Evolutionary conservation across 2,888 invertebrate genomes (phyloP).

Genomic region (Ennomos fuscantarius): DNA sequence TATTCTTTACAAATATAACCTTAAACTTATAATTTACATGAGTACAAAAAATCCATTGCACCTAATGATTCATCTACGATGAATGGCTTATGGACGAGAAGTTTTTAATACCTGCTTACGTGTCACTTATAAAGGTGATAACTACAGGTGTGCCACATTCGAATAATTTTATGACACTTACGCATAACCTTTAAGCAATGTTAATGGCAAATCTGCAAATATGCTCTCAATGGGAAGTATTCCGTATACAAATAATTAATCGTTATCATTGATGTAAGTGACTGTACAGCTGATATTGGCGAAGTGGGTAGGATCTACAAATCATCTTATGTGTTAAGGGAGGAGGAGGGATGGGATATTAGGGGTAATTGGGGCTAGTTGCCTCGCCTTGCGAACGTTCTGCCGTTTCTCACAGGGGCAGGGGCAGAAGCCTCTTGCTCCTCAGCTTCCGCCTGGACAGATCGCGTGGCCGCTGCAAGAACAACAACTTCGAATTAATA

Average conservation of each 20-base stretch:
- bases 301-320: slow-evolving; percentile 1
- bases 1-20: slow-evolving; percentile 72
- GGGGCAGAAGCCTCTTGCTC: slow-evolving; percentile 62
- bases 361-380: slow-evolving; percentile 47
- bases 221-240: background rate
- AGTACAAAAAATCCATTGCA: slow-evolving; percentile 58
- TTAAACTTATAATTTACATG: slow-evolving; percentile 79
- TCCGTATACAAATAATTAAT: background rate
- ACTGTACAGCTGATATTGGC: background rate
- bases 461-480: slow-evolving; percentile 64
- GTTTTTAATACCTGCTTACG: slow-evolving; percentile 34
- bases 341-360: slow-evolving; percentile 33
- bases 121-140: background rate
- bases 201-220: too few species aligned
- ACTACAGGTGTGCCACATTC: too few species aligned
- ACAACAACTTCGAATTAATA: slow-evolving; percentile 1
- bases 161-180: too few species aligned
- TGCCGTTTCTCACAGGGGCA: slow-evolving; percentile 56
- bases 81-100: slow-evolving; percentile 23
- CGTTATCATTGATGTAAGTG: background rate
- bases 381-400: slow-evolving; percentile 67
- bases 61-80: slow-evolving; percentile 48
- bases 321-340: slow-evolving; percentile 10
- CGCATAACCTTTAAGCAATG: too few species aligned
- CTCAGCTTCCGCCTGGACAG: slow-evolving; percentile 65